Percentiles rank a stretch among this genome's conserved stretches.
Evolutionary conservation across 2,888 invertebrate species (phyloP).

Genomic region (Serripes groenlandicus): DNA sequence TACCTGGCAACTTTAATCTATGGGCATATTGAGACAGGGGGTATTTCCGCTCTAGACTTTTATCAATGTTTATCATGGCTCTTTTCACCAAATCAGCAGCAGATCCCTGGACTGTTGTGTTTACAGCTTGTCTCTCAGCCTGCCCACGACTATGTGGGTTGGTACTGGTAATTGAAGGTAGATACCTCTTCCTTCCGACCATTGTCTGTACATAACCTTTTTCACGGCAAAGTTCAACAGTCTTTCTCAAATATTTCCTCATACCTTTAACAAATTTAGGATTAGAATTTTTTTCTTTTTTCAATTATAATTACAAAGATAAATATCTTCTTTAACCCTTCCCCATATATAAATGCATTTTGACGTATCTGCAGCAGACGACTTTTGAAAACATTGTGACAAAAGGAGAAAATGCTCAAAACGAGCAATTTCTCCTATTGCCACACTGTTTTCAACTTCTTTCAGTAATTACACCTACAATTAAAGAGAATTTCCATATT

Average conservation of each 20-base stretch:
- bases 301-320: no score
- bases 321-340: no score
- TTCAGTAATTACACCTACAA: no score
- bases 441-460: background rate
- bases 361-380: no score
- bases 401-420: conserved; percentile 1
- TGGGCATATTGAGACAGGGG: conserved; percentile 77
- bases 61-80: conserved; percentile 94
- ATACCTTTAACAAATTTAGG: conserved; percentile 86
- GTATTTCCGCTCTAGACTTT: conserved; percentile 88
- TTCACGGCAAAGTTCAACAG: conserved; percentile 90
- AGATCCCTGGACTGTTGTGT: conserved; percentile 98
- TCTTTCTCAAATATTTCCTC: conserved; percentile 89
- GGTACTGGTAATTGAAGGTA: conserved; percentile 90
- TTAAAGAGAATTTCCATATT: no score
- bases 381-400: background rate
- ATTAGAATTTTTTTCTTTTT: background rate
- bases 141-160: conserved; percentile 88
- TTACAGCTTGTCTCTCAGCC: conserved; percentile 98
- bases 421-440: background rate
- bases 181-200: conserved; percentile 91
- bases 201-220: conserved; percentile 95
- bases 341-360: no score
- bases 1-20: conserved; percentile 56
- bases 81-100: conserved; percentile 98